Percentiles rank a stretch among this genome's conserved stretches.
Conservation (phyloP, 2,113 vertebrate species). For the Acanthisitta chloris region DNA sequence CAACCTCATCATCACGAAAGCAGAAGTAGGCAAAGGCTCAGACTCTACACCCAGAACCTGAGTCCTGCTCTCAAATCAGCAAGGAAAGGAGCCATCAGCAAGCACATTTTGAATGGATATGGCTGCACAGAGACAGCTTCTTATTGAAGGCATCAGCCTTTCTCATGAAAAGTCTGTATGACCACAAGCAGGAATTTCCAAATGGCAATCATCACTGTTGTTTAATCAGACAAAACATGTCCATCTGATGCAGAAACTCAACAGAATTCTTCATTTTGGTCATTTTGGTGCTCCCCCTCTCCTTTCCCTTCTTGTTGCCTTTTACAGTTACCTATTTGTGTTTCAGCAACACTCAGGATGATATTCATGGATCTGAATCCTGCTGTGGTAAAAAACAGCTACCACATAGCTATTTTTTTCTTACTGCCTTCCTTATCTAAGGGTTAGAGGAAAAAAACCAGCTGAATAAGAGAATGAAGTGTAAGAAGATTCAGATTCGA, state of each 20-base stretch:
- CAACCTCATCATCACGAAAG: background rate
- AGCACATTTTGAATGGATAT: background rate
- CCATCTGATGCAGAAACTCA: background rate
- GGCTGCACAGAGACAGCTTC: background rate
- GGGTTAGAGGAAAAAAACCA: background rate
- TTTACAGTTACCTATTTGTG: background rate
- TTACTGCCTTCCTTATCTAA: background rate
- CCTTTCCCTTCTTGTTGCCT: background rate
- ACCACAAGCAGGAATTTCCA: background rate
- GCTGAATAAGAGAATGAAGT: background rate
- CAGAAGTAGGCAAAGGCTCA: background rate
- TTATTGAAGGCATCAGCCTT: background rate
- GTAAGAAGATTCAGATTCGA: too few relatives aligned
- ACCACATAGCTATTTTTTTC: background rate
- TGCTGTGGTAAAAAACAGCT: background rate
- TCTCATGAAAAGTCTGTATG: background rate
- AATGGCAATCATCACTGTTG: background rate
- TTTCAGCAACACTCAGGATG: background rate
- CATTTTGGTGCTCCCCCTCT: background rate
- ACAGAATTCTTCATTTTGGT: background rate
- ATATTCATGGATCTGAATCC: background rate
- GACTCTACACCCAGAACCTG: background rate
- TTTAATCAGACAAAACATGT: background rate
- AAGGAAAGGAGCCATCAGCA: background rate
- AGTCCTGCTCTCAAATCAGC: background rate